These are phyloP conservation scores for Loxodonta africana DNA, from an alignment of 2,113 vertebrate species.

Conservation along the genomic window DNA sequence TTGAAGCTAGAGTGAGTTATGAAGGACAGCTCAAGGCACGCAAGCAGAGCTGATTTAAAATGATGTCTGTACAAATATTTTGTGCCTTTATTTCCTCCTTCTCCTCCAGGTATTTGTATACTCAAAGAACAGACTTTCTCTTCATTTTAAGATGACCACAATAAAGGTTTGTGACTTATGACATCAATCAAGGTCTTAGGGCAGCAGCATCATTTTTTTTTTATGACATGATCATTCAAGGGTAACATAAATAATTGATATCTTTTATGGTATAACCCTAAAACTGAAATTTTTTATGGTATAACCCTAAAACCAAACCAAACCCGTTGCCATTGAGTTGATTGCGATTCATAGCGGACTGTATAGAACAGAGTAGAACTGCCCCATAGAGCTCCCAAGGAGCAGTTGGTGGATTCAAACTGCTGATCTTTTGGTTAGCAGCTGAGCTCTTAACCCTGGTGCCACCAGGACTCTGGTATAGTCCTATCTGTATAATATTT, in stretches of 20 bases:
- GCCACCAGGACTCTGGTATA: not conserved
- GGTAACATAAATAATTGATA: not conserved
- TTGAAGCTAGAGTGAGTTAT: conserved; percentile 65
- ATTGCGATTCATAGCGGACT: no score
- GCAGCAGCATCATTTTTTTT: not conserved
- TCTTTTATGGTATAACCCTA: not conserved
- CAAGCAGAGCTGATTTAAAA: not conserved
- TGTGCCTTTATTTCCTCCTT: not conserved
- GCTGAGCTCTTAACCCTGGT: no score
- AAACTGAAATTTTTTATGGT: not conserved
- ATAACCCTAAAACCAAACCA: not conserved
- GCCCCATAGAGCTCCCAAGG: no score
- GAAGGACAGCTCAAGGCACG: conserved; percentile 11
- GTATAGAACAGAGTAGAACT: no score
- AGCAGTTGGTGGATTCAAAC: no score
- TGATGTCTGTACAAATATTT: not conserved
- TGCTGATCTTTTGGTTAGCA: no score
- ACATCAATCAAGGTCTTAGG: not conserved
- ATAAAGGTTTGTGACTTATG: not conserved
- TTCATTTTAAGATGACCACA: not conserved
- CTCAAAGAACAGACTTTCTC: not conserved
- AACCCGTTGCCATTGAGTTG: no score
- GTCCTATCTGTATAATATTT: not conserved
- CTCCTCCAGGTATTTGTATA: not conserved
- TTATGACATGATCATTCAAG: not conserved